phyloP scores from a whole-genome alignment of 2,888 invertebrate species.

The Mythimna lalbum region DNA sequence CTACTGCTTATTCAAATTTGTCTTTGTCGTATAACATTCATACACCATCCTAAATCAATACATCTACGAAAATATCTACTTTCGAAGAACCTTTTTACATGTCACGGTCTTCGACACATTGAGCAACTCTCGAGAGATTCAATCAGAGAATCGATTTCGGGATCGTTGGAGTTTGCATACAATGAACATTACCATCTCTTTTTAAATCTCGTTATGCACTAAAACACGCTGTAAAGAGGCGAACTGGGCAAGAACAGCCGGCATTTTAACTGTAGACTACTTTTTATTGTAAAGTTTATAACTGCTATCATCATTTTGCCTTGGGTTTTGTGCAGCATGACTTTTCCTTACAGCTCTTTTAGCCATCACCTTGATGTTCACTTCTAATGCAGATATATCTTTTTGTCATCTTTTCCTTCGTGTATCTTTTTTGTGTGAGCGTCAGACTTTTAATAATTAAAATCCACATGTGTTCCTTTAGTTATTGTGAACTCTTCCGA shows the following conservation, averaged over 20 bases:
- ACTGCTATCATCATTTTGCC: not conserved
- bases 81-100: conserved; percentile 25
- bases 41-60: conserved; percentile 8
- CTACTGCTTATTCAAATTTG: not conserved
- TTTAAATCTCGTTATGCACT: conserved; percentile 56
- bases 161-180: conserved; percentile 62
- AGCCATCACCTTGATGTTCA: too few species aligned
- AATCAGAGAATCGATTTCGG: conserved; percentile 55
- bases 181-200: conserved; percentile 55
- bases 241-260: conserved; percentile 17
- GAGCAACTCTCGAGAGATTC: conserved; percentile 49
- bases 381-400: not conserved
- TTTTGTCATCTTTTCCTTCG: not conserved
- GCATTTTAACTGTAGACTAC: conserved; percentile 28
- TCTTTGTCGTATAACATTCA: not conserved
- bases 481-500: too few species aligned
- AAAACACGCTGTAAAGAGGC: conserved; percentile 39
- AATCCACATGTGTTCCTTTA: too few species aligned
- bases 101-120: conserved; percentile 49
- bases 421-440: too few species aligned
- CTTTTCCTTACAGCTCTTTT: not conserved
- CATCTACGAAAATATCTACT: conserved; percentile 1
- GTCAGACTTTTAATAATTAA: too few species aligned
- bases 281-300: conserved; percentile 12
- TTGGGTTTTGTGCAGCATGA: not conserved